Evolutionary conservation across 1,140 invertebrate genomes (phyloP).

Genomic region (Drosophila grimshawi): DNA sequence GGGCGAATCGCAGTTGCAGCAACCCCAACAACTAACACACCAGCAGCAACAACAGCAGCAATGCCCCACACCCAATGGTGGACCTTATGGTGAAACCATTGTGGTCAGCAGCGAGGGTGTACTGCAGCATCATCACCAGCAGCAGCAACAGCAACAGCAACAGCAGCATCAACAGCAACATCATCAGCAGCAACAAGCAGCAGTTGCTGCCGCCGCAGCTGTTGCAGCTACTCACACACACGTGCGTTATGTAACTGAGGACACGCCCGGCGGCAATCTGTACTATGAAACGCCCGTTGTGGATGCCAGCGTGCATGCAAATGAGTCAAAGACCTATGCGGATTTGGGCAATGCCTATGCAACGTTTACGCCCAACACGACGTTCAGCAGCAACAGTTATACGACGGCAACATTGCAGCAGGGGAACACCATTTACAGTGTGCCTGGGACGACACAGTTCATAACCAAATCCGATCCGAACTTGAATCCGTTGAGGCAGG

Average conservation of each 20-base stretch:
- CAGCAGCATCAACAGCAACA: conserved; percentile 39
- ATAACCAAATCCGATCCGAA: conserved; percentile 73
- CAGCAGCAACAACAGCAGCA: conserved; percentile 71
- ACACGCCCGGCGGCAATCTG: conserved; percentile 45
- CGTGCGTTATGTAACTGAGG: conserved; percentile 63
- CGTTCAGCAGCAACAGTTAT: conserved; percentile 64
- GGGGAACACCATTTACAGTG: conserved; percentile 71
- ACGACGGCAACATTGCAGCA: conserved; percentile 61
- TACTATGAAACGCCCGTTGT: conserved; percentile 69
- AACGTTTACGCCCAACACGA: conserved; percentile 57
- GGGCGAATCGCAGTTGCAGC: conserved; percentile 31
- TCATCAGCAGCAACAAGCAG: conserved; percentile 39
- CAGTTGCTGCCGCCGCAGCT: conserved; percentile 33
- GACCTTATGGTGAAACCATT: conserved; percentile 62
- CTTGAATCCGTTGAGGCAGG: conserved; percentile 59
- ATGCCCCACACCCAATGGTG: conserved; percentile 74
- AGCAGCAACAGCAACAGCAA: conserved; percentile 62
- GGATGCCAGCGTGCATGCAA: conserved; percentile 60
- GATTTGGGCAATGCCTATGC: conserved; percentile 74
- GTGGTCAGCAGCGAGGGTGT: conserved; percentile 63
- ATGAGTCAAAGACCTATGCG: conserved; percentile 79
- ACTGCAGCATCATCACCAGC: conserved; percentile 72
- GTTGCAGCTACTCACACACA: conserved; percentile 47
- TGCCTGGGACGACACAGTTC: conserved; percentile 56
- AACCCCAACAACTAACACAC: conserved; percentile 52